Evolutionary conservation across 1,140 invertebrate species (phyloP), one percentile per base, ranked within the genome.

Genomic region (Drosophila bocqueti): DNA sequence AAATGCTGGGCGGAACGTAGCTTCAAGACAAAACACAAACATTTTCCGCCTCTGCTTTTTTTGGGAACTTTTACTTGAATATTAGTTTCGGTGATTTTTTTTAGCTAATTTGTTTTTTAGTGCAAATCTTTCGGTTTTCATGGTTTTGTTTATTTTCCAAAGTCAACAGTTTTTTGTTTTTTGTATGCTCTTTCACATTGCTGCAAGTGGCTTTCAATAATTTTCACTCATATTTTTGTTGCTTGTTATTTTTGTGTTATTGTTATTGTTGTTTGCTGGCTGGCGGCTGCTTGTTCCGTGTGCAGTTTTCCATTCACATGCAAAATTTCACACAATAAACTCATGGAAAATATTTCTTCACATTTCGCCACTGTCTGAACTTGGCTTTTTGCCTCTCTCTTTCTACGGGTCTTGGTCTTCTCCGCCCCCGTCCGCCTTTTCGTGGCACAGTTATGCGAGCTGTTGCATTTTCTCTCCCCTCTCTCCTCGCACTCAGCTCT

Each of bases 271-370:
- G 21, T 36, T 63, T 67, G 40, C 47, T 57, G 31, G 13, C 52
- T 16, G 34, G 8, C 64, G 40, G 49, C 59, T 40, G 50, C 62
- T 68, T 64, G 68, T 84, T 82, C 59, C 54, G 64, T 79, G 60
- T 63, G 59, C 74, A 71, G 31, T 82, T 84, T 81, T 81, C 68
- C 81, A 91, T 85, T 89, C 81, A 89, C 85, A 89, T 85, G 85
- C 81, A 89, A 89, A 90, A 90, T 79, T 85, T 90, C 85, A 90
- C 85, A 89, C 85, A 85, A 79, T 90, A 89, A 77, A 79, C 72
- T 90, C 81, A 81, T 63, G 71, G 71, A 72, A 80, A 81, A 73
- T 85, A 67, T 78, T 78, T 74, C 74, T 57, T 36, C 63, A 45
- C 46, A 57, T 57, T 57, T 57, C 76, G 66, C 71, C 76, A 81